Evolutionary conservation across 1,140 invertebrate genomes (phyloP), one percentile per base, ranked within the genome.

Genomic region (Aphaenogaster ashmeadi): DNA sequence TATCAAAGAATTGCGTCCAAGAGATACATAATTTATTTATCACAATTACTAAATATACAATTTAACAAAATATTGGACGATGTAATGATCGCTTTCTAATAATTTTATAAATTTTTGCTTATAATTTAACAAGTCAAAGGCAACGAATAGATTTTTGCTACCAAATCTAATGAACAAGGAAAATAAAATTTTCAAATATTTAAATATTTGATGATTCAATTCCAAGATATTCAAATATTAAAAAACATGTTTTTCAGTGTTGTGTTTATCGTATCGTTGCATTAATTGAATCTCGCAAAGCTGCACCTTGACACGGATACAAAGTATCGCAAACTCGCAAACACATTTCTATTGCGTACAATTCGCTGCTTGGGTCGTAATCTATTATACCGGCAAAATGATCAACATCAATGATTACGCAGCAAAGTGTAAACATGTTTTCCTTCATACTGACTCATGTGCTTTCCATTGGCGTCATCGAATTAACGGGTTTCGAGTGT

Each of bases 401-500:
- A 74, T 74, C 52, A 74, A 74, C 13, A 38, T 11, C 2, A 13
- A 18, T 41, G 15, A 62, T 74, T 47, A 74, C 33, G 41, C 41
- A 36, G 56, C 33, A 60, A 11, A 36, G 27, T 62, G 27, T 62
- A 84, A 74, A 84, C 50, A 81, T 84, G 69, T 84, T 84, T 72
- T 84, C 47, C 8, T 54, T 84, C 3, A 6, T 58, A 67, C 38
- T 56, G 67, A 83, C 67, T 84, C 80, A 50, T 84, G 13, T 21
- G 54, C 27, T 50, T 84, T 84, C 8, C 27, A 75, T 47, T 62
- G 21, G 13, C 41, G 27, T 74, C 50, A 71, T 81, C 36, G 64
- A 80, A 69, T 58, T 4, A 33, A 71, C 13, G n/a, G 36, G 21
- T 44, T 56, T 44, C 36, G 78, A 52, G 13, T 54, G 27, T 27